These are phyloP conservation scores for Acleris emargana DNA, from an alignment of 2,888 invertebrate genomes.

Conservation along the genomic window DNA sequence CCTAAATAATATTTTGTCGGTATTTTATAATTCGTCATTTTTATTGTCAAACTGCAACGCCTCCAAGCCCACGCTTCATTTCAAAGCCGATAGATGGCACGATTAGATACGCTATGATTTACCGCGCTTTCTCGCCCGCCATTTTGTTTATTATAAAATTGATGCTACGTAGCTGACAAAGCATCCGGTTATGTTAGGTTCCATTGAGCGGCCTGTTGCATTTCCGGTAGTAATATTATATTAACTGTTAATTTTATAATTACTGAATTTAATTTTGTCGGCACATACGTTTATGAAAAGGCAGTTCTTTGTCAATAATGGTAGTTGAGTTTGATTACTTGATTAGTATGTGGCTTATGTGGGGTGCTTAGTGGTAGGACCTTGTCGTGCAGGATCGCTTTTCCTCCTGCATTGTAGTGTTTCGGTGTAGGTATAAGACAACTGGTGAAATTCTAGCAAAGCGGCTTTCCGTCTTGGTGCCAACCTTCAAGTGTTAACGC, in stretches of 20 bases:
- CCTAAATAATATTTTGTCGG: neutral
- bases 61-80: conserved; percentile 29
- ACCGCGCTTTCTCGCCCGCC: conserved; percentile 31
- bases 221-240: neutral
- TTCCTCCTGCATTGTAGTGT: too few species aligned
- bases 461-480: too few species aligned
- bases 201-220: neutral
- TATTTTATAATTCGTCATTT: conserved; percentile 2
- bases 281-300: too few species aligned
- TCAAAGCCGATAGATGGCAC: conserved; percentile 32
- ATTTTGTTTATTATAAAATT: conserved; percentile 12
- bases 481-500: too few species aligned
- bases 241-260: neutral
- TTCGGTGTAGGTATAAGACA: too few species aligned
- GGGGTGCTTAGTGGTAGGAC: too few species aligned
- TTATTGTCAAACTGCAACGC: conserved; percentile 24
- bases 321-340: too few species aligned
- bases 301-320: too few species aligned
- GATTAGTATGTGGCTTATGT: too few species aligned
- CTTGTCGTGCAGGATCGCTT: too few species aligned
- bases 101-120: conserved; percentile 36
- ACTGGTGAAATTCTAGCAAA: too few species aligned
- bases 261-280: neutral
- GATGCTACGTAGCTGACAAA: conserved; percentile 8
- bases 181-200: neutral